These are phyloP conservation scores for Clarias fuscus DNA, from an alignment of 2,797 vertebrate species.

Conservation along the genomic window DNA sequence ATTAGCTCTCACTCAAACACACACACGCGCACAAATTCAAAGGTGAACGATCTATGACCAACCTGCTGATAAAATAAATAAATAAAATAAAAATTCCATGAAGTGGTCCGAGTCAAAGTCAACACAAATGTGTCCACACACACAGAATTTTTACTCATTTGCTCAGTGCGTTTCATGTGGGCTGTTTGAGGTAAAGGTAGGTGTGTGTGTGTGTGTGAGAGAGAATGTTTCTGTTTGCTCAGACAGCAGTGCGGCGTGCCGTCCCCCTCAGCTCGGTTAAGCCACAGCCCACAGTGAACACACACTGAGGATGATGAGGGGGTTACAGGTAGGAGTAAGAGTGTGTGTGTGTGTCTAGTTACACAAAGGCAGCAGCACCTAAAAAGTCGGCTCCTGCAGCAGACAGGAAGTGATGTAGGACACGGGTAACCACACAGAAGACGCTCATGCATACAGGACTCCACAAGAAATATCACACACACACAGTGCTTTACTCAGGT, in stretches of 20 bases:
- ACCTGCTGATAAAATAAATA: not conserved
- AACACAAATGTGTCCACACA: not conserved
- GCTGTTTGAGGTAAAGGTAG: not conserved
- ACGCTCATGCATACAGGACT: no score
- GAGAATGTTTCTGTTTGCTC: not conserved
- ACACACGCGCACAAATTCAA: constrained; percentile 3
- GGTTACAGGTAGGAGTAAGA: not conserved
- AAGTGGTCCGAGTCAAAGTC: not conserved
- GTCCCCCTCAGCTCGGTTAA: constrained; percentile 20
- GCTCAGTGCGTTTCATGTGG: not conserved
- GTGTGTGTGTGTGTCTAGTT: not conserved
- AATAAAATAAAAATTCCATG: no score
- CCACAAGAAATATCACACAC: no score
- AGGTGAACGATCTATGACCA: not conserved
- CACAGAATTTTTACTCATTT: not conserved
- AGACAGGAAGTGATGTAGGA: not conserved
- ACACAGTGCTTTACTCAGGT: not conserved
- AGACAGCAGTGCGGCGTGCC: constrained; percentile 8
- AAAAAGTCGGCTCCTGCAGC: not conserved
- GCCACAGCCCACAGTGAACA: constrained; percentile 27
- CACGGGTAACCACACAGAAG: not conserved
- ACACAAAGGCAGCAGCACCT: not conserved
- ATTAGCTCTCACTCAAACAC: constrained; percentile 38
- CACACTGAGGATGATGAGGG: not conserved
- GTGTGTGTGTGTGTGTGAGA: not conserved